These are phyloP conservation scores for Delichon dasypus DNA, from an alignment of 2,797 vertebrate genomes.

Conservation along the genomic window DNA sequence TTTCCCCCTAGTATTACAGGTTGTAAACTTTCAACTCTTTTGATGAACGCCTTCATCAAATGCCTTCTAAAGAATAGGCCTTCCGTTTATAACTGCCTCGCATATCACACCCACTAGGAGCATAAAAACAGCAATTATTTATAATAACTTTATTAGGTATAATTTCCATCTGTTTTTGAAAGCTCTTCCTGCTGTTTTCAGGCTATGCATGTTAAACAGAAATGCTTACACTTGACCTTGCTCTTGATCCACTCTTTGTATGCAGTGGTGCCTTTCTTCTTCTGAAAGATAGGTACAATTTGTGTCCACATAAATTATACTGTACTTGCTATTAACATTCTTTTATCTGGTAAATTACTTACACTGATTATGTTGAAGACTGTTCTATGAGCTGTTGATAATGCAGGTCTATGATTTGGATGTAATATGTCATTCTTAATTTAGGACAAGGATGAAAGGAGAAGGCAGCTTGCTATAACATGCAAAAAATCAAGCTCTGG, in stretches of 20 bases:
- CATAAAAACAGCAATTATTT: constrained; percentile 73
- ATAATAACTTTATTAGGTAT: constrained; percentile 76
- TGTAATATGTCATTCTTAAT: constrained; percentile 69
- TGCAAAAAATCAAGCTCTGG: constrained; percentile 18
- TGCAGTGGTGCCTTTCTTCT: constrained; percentile 71
- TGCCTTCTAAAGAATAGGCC: constrained; percentile 56
- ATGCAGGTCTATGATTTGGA: constrained; percentile 66
- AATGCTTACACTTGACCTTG: constrained; percentile 71
- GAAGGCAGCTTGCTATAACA: constrained; percentile 34
- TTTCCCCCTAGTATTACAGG: neutral
- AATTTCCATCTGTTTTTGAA: constrained; percentile 74
- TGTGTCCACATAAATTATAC: constrained; percentile 75
- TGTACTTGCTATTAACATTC: constrained; percentile 75
- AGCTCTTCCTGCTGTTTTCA: constrained; percentile 63
- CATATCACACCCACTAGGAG: constrained; percentile 37
- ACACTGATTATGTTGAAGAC: constrained; percentile 67
- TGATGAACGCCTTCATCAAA: constrained; percentile 15
- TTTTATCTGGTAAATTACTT: constrained; percentile 75
- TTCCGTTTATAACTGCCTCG: constrained; percentile 52
- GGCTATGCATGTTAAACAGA: constrained; percentile 64
- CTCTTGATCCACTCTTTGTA: constrained; percentile 60
- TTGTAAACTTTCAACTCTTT: constrained; percentile 16
- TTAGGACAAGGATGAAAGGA: constrained; percentile 61
- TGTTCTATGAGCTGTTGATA: constrained; percentile 70
- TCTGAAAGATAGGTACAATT: constrained; percentile 72